phyloP scores from a whole-genome alignment of 2,888 invertebrate species.

The Caprella mutica region DNA sequence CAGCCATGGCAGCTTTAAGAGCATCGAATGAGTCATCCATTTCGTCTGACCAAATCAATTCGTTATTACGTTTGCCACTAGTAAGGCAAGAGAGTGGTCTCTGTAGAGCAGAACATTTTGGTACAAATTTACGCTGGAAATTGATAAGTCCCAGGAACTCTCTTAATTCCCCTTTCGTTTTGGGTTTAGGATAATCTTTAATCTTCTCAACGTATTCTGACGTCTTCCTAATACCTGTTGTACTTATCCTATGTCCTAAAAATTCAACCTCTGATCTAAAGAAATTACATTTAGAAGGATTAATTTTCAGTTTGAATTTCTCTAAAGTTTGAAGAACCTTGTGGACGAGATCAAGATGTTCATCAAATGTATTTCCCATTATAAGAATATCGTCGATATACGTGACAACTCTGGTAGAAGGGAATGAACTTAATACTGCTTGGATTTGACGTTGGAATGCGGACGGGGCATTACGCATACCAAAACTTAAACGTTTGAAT shows the following conservation, averaged over 20 bases:
- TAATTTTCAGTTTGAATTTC: not conserved
- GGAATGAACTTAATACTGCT: not conserved
- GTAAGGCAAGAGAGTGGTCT: not conserved
- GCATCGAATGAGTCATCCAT: not conserved
- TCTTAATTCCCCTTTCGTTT: not conserved
- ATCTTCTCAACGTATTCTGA: not conserved
- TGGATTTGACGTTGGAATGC: not conserved
- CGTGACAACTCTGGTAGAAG: not conserved
- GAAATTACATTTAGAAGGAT: not conserved
- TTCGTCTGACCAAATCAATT: not conserved
- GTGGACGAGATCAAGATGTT: not conserved
- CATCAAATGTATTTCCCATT: not conserved
- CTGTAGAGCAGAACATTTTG: not conserved
- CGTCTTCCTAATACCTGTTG: not conserved
- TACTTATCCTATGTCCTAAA: not conserved
- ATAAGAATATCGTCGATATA: conserved; percentile 1
- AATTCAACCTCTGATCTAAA: not conserved
- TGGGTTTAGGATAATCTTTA: not conserved
- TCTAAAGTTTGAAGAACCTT: not conserved
- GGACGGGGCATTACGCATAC: not conserved
- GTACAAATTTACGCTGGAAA: not conserved
- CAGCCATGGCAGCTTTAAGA: not conserved
- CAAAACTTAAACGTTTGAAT: not conserved
- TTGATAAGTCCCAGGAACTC: not conserved
- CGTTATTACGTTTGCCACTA: not conserved